A percentile compares a stretch with the other conserved stretches of the same genome.
Evolutionary conservation across 1,140 invertebrate genomes (phyloP).

Genomic region (Tetragonula clypearis): DNA sequence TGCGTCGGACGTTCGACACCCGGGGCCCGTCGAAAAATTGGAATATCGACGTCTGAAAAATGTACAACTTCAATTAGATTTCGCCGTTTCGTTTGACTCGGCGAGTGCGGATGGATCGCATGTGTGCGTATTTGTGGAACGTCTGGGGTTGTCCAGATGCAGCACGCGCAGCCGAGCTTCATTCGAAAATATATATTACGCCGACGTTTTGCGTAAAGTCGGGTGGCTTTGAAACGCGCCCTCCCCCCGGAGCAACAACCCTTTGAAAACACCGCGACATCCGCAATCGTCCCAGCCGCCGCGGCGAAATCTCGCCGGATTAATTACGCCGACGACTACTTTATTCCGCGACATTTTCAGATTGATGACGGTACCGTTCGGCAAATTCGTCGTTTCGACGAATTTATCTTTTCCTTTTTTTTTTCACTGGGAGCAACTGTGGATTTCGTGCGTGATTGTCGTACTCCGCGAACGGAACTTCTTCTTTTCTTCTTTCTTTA

Average conservation of each 20-base stretch:
- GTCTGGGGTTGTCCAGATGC: background rate
- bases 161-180: slow-evolving; percentile 2
- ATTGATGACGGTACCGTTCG: background rate
- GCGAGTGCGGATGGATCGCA: background rate
- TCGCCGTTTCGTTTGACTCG: slow-evolving; percentile 19
- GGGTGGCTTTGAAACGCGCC: slow-evolving; percentile 50
- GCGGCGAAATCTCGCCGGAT: slow-evolving; percentile 38
- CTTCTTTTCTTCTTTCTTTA: background rate
- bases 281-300: slow-evolving; percentile 18
- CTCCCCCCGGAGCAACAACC: background rate
- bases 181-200: slow-evolving; percentile 55
- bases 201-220: slow-evolving; percentile 42
- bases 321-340: slow-evolving; percentile 37
- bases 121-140: slow-evolving; percentile 6
- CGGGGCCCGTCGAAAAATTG: background rate
- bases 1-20: background rate
- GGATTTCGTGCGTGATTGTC: background rate
- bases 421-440: background rate
- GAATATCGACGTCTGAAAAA: slow-evolving; percentile 19
- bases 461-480: too few relatives aligned
- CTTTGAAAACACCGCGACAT: slow-evolving; percentile 51
- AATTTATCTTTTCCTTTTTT: background rate
- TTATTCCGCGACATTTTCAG: slow-evolving; percentile 10
- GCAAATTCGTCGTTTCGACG: too few relatives aligned
- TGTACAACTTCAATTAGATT: slow-evolving; percentile 35